Evolutionary conservation across 2,113 vertebrate species (phyloP).

Genomic region (Oceanodroma tethys): DNA sequence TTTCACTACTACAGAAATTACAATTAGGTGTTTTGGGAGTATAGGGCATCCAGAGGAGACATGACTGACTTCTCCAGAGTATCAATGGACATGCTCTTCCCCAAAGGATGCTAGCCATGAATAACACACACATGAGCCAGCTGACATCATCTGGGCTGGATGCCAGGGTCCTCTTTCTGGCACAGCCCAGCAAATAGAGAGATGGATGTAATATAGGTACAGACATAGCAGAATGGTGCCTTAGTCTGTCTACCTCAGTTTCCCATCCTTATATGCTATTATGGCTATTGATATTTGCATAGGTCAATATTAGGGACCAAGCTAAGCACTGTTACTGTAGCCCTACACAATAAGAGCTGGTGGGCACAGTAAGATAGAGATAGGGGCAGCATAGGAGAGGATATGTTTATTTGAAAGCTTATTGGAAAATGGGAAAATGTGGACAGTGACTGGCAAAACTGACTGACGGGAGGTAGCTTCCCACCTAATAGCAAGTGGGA

Average conservation of each 20-base stretch:
- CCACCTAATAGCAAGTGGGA: neutral
- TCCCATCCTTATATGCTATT: neutral
- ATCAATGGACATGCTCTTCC: neutral
- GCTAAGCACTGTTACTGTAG: neutral
- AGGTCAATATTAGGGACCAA: neutral
- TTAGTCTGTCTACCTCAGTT: neutral
- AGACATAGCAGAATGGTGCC: neutral
- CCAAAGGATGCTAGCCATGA: neutral
- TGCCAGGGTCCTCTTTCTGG: neutral
- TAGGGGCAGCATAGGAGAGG: neutral
- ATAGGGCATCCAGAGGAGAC: neutral
- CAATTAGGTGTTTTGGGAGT: neutral
- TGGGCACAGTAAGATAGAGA: neutral
- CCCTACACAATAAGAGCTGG: neutral
- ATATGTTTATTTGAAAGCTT: neutral
- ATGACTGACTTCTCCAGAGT: neutral
- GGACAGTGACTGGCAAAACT: neutral
- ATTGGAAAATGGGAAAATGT: neutral
- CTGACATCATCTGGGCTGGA: neutral
- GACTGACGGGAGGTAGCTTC: neutral
- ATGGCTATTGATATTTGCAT: neutral
- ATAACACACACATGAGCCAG: neutral
- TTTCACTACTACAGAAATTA: neutral
- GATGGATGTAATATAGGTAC: neutral
- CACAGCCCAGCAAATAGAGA: neutral